A percentile compares a stretch with the other conserved stretches of the same genome.
Evolutionary conservation across 1,140 invertebrate species (phyloP).

Genomic region (Onthophagus taurus): DNA sequence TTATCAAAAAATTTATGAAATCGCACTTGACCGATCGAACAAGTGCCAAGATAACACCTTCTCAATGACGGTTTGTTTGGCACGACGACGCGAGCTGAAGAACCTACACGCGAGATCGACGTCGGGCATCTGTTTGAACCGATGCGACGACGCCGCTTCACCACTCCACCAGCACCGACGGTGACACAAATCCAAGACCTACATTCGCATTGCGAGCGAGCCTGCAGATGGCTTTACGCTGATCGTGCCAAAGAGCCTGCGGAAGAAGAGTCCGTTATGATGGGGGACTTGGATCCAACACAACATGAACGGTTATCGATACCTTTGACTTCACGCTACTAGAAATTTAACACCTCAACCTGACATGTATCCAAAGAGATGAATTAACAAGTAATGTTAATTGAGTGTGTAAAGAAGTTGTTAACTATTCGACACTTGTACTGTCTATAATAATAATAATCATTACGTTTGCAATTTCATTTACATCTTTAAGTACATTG

Average conservation of each 20-base stretch:
- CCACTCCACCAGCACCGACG: slow-evolving; percentile 33
- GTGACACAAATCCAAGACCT: slow-evolving; percentile 31
- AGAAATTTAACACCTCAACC: no score
- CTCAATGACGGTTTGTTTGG: background rate
- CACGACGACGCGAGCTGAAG: background rate
- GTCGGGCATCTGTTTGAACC: background rate
- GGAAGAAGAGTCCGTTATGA: background rate
- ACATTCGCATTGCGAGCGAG: slow-evolving; percentile 19
- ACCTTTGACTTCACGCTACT: background rate
- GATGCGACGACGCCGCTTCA: slow-evolving; percentile 2
- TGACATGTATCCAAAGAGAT: background rate
- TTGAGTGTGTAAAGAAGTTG: no score
- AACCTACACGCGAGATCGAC: background rate
- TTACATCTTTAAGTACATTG: no score
- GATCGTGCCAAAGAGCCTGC: no score
- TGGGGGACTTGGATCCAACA: background rate
- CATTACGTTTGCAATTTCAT: no score
- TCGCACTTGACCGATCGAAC: background rate
- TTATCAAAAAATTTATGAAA: background rate
- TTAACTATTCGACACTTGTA: no score
- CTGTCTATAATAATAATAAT: no score
- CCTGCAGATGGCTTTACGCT: background rate
- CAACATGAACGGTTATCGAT: background rate
- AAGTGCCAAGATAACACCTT: background rate
- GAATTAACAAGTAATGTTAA: no score